Conservation (phyloP, 2,888 invertebrate genomes). For the Euzetes globulus region DNA sequence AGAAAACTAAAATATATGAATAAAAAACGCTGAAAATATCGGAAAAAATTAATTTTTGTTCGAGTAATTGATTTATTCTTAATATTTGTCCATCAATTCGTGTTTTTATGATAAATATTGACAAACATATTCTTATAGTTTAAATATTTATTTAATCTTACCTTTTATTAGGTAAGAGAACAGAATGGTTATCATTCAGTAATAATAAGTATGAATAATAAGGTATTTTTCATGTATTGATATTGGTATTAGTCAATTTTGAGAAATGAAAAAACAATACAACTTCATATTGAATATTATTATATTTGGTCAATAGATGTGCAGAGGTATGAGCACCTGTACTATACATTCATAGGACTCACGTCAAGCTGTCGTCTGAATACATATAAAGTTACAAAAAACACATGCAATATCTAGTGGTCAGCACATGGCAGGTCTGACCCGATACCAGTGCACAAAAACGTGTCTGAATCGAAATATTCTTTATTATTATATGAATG, state of each 20-base stretch:
- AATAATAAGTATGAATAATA: background rate
- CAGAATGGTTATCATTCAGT: background rate
- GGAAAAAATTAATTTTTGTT: background rate
- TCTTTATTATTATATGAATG: background rate
- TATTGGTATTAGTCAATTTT: background rate
- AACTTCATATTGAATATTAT: background rate
- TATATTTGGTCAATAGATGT: too few species aligned
- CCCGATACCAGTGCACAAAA: background rate
- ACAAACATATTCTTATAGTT: background rate
- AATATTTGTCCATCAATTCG: background rate
- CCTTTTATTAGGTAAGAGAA: background rate
- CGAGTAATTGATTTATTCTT: background rate
- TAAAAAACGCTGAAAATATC: too few species aligned
- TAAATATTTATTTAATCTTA: constrained; percentile 8
- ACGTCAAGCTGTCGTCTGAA: background rate
- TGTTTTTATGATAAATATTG: background rate
- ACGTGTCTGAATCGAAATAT: background rate
- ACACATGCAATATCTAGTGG: background rate
- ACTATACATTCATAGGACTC: background rate
- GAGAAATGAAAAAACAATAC: background rate
- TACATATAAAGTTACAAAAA: background rate
- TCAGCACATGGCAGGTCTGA: background rate
- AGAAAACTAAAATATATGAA: too few species aligned
- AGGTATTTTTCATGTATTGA: background rate
- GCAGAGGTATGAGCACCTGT: too few species aligned